A percentile compares a stretch with the other conserved stretches of the same genome.
phyloP scores from a whole-genome alignment of 2,113 vertebrate species.

The Gulo gulo region DNA sequence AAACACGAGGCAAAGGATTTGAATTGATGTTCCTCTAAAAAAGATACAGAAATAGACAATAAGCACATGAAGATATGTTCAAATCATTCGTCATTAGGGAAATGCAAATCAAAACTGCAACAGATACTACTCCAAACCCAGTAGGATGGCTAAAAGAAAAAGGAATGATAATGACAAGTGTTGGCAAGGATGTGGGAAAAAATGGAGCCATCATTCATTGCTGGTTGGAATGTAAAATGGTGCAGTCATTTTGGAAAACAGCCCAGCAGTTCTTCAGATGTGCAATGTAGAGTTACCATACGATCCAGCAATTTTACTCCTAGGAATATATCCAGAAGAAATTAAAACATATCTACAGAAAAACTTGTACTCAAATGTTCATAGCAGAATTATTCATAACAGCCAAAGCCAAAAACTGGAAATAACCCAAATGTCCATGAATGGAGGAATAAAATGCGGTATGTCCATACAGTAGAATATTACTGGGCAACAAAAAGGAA shows the following conservation, averaged over 20 bases:
- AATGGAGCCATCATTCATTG: not conserved
- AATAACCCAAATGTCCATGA: not conserved
- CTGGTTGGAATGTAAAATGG: not conserved
- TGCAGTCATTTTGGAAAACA: not conserved
- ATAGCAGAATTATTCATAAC: not conserved
- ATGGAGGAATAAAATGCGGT: not conserved
- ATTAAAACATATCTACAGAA: not conserved
- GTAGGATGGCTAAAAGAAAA: not conserved
- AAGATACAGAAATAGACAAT: not conserved
- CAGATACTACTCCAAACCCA: not conserved
- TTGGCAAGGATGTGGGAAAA: not conserved
- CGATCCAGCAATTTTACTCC: conserved; percentile 20
- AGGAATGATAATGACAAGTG: not conserved
- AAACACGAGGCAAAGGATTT: not conserved
- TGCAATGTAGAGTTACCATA: not conserved
- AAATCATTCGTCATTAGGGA: not conserved
- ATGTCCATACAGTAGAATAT: not conserved
- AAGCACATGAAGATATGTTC: not conserved
- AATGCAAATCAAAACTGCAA: not conserved
- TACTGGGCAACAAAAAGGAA: not conserved
- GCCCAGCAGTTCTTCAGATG: not conserved
- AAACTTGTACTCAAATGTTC: not conserved
- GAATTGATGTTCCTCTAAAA: not conserved
- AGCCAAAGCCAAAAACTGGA: not conserved
- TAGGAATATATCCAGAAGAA: not conserved